Evolutionary conservation across 2,797 vertebrate species (phyloP).

Genomic region (Botia almorhae): DNA sequence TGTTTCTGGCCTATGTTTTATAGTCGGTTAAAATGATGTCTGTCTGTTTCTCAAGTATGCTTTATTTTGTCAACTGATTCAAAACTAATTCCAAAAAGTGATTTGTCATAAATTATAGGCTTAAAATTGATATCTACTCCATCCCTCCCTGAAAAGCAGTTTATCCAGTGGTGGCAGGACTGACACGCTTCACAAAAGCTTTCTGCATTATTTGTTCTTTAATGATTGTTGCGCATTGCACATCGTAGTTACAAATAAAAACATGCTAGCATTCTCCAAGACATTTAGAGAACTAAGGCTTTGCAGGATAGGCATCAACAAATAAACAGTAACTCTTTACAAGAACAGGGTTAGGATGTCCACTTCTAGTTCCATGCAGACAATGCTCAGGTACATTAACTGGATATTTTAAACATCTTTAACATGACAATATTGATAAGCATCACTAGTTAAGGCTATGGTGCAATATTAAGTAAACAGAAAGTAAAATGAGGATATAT

Average conservation of each 20-base stretch:
- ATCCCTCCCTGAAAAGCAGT: not conserved
- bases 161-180: not conserved
- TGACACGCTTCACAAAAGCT: not conserved
- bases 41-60: not conserved
- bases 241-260: not conserved
- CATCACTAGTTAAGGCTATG: not conserved
- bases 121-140: not conserved
- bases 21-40: not conserved
- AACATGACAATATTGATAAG: too few species aligned
- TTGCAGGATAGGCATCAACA: not conserved
- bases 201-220: not conserved
- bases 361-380: not conserved
- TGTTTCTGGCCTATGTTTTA: not conserved
- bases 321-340: not conserved
- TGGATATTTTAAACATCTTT: too few species aligned
- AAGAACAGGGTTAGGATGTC: not conserved
- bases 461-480: conserved; percentile 71
- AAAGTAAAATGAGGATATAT: conserved; percentile 70
- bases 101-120: not conserved
- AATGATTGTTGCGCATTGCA: not conserved
- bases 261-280: not conserved
- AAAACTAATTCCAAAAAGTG: not conserved
- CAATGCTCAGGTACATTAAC: too few species aligned
- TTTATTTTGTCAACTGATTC: not conserved
- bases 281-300: not conserved